Evolutionary conservation across 1,140 invertebrate species (phyloP).

Genomic region (Pemphigus obesinymphae): DNA sequence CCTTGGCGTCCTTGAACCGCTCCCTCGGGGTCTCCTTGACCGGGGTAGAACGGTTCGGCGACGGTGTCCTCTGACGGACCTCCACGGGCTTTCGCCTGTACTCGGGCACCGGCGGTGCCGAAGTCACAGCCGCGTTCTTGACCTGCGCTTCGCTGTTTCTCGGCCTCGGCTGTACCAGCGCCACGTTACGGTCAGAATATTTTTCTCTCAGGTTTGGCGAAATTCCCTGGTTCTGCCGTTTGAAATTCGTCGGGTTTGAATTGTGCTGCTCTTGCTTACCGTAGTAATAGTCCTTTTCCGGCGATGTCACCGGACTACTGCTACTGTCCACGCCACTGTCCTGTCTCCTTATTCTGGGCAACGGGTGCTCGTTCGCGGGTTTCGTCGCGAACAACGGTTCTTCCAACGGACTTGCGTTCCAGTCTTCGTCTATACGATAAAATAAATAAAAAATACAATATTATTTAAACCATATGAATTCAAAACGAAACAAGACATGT

Average conservation of each 20-base stretch:
- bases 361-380: conserved; percentile 44
- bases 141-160: conserved; percentile 10
- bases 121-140: too few species aligned
- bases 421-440: conserved; percentile 52
- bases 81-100: conserved; percentile 48
- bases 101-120: background rate
- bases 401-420: conserved; percentile 48
- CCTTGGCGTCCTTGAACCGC: conserved; percentile 75
- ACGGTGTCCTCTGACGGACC: conserved; percentile 55
- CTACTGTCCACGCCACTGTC: conserved; percentile 38
- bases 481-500: conserved; percentile 4
- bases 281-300: conserved; percentile 24
- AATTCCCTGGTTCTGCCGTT: background rate
- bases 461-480: background rate
- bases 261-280: background rate
- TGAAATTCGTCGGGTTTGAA: background rate
- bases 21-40: conserved; percentile 61
- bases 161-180: conserved; percentile 3
- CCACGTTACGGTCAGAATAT: conserved; percentile 19
- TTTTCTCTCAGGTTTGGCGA: background rate
- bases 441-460: conserved; percentile 44
- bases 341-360: conserved; percentile 44
- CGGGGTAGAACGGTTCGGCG: conserved; percentile 50
- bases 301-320: conserved; percentile 34
- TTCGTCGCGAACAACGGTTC: conserved; percentile 48